Evolutionary conservation across 2,113 vertebrate species (phyloP), one percentile per base, ranked within the genome.

Genomic region (Capreolus pygargus): DNA sequence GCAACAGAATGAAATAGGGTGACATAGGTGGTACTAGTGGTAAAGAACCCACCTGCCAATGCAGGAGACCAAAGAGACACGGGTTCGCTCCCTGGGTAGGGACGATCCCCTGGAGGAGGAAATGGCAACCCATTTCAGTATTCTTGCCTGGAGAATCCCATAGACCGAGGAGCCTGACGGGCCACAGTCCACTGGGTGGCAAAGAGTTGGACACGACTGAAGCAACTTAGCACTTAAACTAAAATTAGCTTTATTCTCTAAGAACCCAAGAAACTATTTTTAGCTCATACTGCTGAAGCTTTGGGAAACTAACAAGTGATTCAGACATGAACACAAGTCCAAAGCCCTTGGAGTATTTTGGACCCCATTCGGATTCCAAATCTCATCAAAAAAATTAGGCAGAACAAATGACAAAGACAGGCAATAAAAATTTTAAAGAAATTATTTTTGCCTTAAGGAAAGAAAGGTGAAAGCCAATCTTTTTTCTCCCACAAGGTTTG

Each of bases 401-500:
- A 64, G 25, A 92, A 79, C 7, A 23, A 25, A 70, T 89, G 67
- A 39, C 50, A 60, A 92, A 85, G 61, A 95, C 93, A 94, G 54
- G 27, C 57, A 39, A 79, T 36, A 23, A 67, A 94, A 93, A 95
- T 39, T 58, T 89, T 60, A 57, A 94, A 43, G 19, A 94, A 97
- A 87, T 61, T 95, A 91, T 82, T 93, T 92, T 93, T 67, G 39
- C 67, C 70, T 84, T 83, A 78, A 84, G 30, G 76, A 93, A 82
- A 84, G 55, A 97, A 93, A 95, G 36, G 95, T 82, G 33, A 61
- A 95, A 95, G 78, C 4, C 17, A 94, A 92, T 47, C 14, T 30
- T 28, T 78, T 19, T 50, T 47, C 43, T 79, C 43, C 28, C 9
- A 0, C 28, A 1, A 17, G 30, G 4, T 8, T 21, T 81, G 45